Evolutionary conservation across 2,113 vertebrate genomes (phyloP).

Genomic region (Numenius arquata): DNA sequence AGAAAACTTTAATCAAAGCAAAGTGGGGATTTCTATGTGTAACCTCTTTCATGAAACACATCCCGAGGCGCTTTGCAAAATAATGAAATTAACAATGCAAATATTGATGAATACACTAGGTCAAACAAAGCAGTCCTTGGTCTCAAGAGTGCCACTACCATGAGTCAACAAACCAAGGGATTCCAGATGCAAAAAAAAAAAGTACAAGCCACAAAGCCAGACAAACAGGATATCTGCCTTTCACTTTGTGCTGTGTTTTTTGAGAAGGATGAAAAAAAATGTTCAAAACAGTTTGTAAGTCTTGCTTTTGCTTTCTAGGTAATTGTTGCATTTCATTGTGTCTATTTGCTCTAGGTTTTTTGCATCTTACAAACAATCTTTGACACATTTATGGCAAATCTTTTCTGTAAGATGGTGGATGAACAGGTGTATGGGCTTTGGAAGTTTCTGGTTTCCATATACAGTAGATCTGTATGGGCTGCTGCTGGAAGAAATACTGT

Average conservation of each 20-base stretch:
- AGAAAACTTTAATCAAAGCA: not conserved
- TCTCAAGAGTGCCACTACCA: not conserved
- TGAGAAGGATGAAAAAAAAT: not conserved
- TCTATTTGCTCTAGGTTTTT: not conserved
- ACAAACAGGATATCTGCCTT: not conserved
- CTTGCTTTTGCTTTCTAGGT: not conserved
- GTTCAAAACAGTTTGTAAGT: not conserved
- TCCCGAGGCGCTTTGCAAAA: not conserved
- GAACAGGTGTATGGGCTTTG: not conserved
- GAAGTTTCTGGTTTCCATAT: not conserved
- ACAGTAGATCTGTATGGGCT: no score
- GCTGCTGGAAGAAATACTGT: not conserved
- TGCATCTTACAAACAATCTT: not conserved
- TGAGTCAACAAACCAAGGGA: constrained; percentile 1
- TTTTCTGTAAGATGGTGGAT: fast-evolving
- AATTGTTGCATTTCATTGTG: not conserved
- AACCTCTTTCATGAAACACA: not conserved
- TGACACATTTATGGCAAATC: not conserved
- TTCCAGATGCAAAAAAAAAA: not conserved
- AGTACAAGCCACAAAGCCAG: not conserved
- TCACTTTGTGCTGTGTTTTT: not conserved
- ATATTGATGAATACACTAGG: constrained; percentile 16
- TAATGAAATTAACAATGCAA: constrained; percentile 47
- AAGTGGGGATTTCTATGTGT: not conserved
- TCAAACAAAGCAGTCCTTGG: constrained; percentile 19